These are phyloP conservation scores for Ptychoptera albimana DNA, from an alignment of 2,888 invertebrate genomes.

Conservation along the genomic window DNA sequence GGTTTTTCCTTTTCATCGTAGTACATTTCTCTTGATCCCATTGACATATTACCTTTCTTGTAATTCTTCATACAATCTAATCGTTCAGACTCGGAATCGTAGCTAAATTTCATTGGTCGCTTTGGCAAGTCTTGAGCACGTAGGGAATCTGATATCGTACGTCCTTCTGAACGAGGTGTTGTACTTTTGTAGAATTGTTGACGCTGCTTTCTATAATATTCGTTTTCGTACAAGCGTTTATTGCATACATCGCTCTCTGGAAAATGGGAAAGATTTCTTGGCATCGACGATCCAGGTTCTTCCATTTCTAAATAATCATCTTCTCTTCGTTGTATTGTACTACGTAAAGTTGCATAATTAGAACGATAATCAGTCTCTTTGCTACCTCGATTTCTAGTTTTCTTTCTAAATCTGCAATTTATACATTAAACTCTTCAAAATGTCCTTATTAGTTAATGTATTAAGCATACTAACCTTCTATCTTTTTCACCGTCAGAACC, in stretches of 20 bases:
- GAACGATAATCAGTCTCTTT: slow-evolving; percentile 25
- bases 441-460: neutral
- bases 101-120: neutral
- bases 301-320: slow-evolving; percentile 27
- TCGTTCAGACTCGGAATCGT: slow-evolving; percentile 2
- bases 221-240: neutral
- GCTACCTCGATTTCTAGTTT: slow-evolving; percentile 32
- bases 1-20: too few species aligned
- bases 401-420: slow-evolving; percentile 25
- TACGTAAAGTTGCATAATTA: slow-evolving; percentile 11
- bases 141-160: slow-evolving; percentile 1
- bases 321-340: slow-evolving; percentile 20
- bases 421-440: neutral
- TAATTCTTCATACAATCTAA: neutral
- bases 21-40: too few species aligned
- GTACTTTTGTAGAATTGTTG: slow-evolving; percentile 2
- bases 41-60: too few species aligned
- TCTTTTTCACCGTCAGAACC: slow-evolving; percentile 41
- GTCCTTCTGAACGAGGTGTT: slow-evolving; percentile 5
- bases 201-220: slow-evolving; percentile 5
- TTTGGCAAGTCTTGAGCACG: neutral
- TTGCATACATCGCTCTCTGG: slow-evolving; percentile 1
- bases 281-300: slow-evolving; percentile 7
- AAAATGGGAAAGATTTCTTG: neutral
- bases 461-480: slow-evolving; percentile 24